Evolutionary conservation across 2,797 vertebrate species (phyloP), one percentile per base, ranked within the genome.

Genomic region (Pantherophis alleghaniensis): DNA sequence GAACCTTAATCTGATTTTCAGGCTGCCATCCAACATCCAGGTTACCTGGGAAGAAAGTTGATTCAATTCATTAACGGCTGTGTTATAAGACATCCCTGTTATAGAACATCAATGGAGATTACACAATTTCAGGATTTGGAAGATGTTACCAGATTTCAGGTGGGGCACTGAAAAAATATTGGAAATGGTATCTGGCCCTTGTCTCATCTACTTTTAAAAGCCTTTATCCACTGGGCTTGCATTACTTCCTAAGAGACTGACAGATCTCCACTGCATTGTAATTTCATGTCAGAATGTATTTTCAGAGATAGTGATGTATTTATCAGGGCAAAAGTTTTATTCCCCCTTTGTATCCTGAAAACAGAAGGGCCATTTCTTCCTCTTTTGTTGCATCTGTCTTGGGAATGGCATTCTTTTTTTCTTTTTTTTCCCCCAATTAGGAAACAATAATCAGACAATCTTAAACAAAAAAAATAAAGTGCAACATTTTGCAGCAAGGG

Each of bases 251-350:
- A 69, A 92, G 53, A 89, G 53, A 92, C 7, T 93, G 86, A 92
- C 87, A 79, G 91, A 92, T 92, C 66, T 66, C 83, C 88, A 59
- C 2, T 90, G 79, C 51, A 20, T 26, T 94, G 56, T 87, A 90
- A 94, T 95, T 95, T 96, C 94, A 86, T 95, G 61, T 92, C 57
- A 93, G 88, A 95, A 91, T 74, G 90, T 90, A 61, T 55, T 88
- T 95, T 94, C 89, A 90, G 53, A 96, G 55, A 91, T 95, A 92
- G 92, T 95, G 88, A 91, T 91, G 61, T 94, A 53, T 93, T 94
- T 94, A 2, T 66, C 63, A 94, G 22, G 88, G 86, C 63, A 86
- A 89, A 92, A 90, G 22, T 91, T 83, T 95, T 94, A 42, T 94
- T 94, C 56, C 0, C 0, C 90, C 5, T 92, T 92, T 69, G 1